Percentiles rank a stretch among this genome's conserved stretches.
These are phyloP conservation scores for Cryptoblepharus egeriae DNA, from an alignment of 2,797 vertebrate genomes.

Conservation along the genomic window DNA sequence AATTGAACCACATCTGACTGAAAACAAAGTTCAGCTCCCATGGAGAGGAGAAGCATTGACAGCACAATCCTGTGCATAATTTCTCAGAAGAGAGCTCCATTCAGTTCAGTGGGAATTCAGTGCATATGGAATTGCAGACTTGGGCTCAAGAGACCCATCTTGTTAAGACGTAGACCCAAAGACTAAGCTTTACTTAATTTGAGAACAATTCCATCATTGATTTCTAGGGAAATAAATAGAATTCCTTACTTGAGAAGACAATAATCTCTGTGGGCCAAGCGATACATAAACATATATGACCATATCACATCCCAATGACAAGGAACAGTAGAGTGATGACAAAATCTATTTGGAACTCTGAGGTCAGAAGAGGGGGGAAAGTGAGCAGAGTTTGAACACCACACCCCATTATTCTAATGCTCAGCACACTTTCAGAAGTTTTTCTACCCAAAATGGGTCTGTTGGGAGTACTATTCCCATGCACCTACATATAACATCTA, in stretches of 20 bases:
- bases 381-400: not conserved
- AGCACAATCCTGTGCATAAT: no score
- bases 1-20: slow-evolving; percentile 64
- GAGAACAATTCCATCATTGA: not conserved
- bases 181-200: not conserved
- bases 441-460: not conserved
- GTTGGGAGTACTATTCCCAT: no score
- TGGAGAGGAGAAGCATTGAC: slow-evolving; percentile 3
- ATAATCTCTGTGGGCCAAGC: not conserved
- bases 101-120: no score
- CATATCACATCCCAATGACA: not conserved
- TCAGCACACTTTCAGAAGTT: not conserved
- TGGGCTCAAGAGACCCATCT: slow-evolving; percentile 17
- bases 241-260: not conserved
- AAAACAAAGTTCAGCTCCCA: slow-evolving; percentile 50
- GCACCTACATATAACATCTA: no score
- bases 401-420: not conserved
- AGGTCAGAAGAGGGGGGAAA: not conserved
- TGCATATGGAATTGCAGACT: no score
- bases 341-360: not conserved
- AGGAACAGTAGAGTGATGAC: no score
- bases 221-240: not conserved
- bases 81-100: no score
- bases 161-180: no score
- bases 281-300: not conserved